These are phyloP conservation scores for Drosophila anceps DNA, from an alignment of 2,888 invertebrate genomes.

Conservation along the genomic window DNA sequence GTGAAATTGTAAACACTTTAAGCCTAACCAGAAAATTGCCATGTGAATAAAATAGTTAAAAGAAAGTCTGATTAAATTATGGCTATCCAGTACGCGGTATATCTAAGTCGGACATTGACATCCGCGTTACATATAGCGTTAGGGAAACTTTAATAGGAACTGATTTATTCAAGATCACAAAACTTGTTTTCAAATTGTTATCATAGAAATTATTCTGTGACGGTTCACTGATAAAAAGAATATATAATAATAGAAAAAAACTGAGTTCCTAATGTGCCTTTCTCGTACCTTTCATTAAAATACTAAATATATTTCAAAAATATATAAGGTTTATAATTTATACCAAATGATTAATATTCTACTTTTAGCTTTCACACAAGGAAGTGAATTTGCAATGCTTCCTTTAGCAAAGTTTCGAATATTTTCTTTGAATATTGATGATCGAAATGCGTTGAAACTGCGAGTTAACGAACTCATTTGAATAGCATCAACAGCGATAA, in stretches of 20 bases:
- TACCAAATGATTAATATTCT: not conserved
- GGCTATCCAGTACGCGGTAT: not conserved
- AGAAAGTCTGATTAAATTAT: not conserved
- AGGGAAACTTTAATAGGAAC: not conserved
- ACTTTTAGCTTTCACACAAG: not conserved
- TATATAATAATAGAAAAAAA: not conserved
- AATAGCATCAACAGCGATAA: not conserved
- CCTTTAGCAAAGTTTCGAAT: not conserved
- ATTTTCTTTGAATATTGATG: not conserved
- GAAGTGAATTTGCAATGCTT: not conserved
- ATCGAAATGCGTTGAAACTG: not conserved
- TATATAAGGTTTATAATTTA: not conserved
- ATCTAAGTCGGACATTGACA: not conserved
- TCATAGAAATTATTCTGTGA: not conserved
- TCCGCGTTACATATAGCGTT: not conserved
- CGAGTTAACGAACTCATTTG: not conserved
- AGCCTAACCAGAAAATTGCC: slow-evolving; percentile 40
- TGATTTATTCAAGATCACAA: not conserved
- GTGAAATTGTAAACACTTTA: slow-evolving; percentile 75
- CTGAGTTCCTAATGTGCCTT: not conserved
- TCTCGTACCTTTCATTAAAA: too few species aligned
- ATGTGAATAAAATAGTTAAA: slow-evolving; percentile 5
- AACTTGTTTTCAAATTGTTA: not conserved
- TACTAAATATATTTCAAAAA: too few species aligned
- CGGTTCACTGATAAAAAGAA: not conserved